phyloP scores from a whole-genome alignment of 2,113 vertebrate genomes.

The Phaethornis superciliosus region DNA sequence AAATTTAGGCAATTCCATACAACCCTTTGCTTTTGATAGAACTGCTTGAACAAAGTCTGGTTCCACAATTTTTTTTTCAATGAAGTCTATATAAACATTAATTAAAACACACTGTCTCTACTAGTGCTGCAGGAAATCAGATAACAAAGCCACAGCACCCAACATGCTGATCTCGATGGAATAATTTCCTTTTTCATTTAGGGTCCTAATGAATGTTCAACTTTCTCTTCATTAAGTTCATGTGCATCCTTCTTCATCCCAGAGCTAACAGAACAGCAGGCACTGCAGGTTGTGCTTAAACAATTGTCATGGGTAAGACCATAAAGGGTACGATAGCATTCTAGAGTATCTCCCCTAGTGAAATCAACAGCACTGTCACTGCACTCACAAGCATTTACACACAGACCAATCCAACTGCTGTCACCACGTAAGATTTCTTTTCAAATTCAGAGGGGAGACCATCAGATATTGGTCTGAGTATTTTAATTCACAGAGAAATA shows the following conservation, averaged over 20 bases:
- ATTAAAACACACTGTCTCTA: slow-evolving; percentile 1
- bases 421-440: neutral
- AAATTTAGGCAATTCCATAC: neutral
- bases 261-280: neutral
- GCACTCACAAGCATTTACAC: rapidly evolving
- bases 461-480: neutral
- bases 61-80: neutral
- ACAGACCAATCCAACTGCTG: neutral
- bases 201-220: neutral
- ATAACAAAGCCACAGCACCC: neutral
- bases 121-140: neutral
- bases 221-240: slow-evolving; percentile 17
- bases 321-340: neutral
- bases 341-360: neutral
- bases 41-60: rapidly evolving
- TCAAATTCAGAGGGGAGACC: neutral
- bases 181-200: slow-evolving; percentile 44
- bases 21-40: neutral
- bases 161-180: neutral
- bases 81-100: neutral
- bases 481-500: neutral
- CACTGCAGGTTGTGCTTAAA: neutral
- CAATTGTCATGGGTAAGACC: neutral
- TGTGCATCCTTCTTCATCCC: neutral
- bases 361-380: neutral